Evolutionary conservation across 35 echinoderm and acorn worm species (phyloP), one percentile per base, ranked within the genome.

Genomic region (Heliocidaris tuberculata): DNA sequence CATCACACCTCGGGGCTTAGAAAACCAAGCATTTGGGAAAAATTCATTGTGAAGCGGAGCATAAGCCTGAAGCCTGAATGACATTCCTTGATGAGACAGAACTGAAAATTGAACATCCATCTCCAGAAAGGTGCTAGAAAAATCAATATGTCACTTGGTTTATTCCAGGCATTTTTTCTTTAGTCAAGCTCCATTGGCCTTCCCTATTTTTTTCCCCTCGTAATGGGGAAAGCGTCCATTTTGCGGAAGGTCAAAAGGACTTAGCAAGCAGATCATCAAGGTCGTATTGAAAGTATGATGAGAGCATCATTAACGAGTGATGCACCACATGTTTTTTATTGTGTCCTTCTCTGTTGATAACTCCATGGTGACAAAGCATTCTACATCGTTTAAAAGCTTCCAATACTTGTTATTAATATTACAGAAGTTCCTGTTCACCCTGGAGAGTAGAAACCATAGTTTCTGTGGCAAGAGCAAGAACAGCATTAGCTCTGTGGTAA

Each of bases 281-380:
- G 65, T 78, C 65, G 65, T 78, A 78, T 78, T 78, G 27, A 24
- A 78, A 78, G 65, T 78, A n/a, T 78, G 65, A 78, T 78, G 65
- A 78, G 19, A 7, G 65, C 65, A 78, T 78, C 65, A n/a, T 78
- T n/a, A 78, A 78, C 65, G 27, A 78, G 65, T 78, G 65, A 78
- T 19, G 21, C 27, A 78, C 65, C 65, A 78, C 21, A 78, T 78
- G 21, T 78, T 78, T 78, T 78, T 78, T 24, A 17, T 78, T 78
- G 65, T 78, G 65, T 27, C 21, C 27, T 21, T 78, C 65, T 27
- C 15, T 24, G 61, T 56, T 56, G 52, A 56, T 78, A 78, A 27
- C 65, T 78, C 15, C 65, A 78, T 27, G 19, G 65, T 56, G 65
- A 78, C 7, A 78, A 78, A 78, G 65, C 65, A 78, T 7, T 78